Conservation (phyloP, 2,888 invertebrate genomes). For the Temnothorax rugatulus region DNA sequence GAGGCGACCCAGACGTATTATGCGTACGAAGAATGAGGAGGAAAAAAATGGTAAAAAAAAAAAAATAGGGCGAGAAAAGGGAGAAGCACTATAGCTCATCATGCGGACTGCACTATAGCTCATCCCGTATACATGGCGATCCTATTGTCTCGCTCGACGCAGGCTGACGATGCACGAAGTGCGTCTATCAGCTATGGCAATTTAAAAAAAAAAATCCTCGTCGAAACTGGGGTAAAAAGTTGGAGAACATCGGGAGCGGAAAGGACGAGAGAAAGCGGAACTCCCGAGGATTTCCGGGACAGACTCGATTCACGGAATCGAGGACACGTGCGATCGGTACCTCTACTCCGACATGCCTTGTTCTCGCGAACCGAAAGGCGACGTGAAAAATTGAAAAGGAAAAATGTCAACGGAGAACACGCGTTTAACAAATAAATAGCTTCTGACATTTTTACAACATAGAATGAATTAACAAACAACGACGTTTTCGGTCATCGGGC, state of each 20-base stretch:
- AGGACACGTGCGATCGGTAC: background rate
- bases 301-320: background rate
- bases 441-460: background rate
- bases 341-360: background rate
- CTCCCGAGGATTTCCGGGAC: background rate
- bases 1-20: conserved; percentile 6
- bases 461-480: background rate
- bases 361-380: background rate
- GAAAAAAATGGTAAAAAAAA: background rate
- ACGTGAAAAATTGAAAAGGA: background rate
- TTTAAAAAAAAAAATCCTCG: background rate
- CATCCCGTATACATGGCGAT: background rate
- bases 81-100: too few relatives aligned
- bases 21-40: background rate
- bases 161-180: background rate
- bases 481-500: background rate
- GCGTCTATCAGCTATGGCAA: background rate
- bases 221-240: conserved; percentile 10
- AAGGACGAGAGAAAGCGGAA: background rate
- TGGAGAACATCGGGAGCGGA: background rate
- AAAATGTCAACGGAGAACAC: background rate
- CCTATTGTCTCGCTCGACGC: conserved; percentile 2
- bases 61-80: conserved; percentile 2
- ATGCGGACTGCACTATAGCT: background rate
- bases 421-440: background rate